Evolutionary conservation across 2,113 vertebrate species (phyloP).

Genomic region (Pterocles gutturalis): DNA sequence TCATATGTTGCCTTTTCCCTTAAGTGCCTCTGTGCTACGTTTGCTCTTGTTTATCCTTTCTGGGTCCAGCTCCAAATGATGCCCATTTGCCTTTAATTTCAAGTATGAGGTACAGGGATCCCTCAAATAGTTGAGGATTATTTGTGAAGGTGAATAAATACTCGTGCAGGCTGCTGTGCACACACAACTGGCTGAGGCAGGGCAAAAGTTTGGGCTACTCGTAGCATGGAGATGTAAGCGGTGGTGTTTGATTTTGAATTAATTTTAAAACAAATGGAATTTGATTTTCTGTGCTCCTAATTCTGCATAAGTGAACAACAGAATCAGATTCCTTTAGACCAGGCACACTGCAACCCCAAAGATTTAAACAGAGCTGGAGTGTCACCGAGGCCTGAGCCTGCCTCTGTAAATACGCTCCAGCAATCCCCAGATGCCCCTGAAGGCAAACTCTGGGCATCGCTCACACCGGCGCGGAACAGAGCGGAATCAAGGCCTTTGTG

Average conservation of each 20-base stretch:
- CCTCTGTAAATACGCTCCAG: neutral
- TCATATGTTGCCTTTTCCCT: neutral
- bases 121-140: neutral
- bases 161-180: neutral
- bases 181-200: neutral
- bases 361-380: neutral
- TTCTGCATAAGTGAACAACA: neutral
- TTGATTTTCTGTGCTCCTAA: neutral
- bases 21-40: neutral
- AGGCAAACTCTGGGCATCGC: neutral
- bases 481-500: conserved; percentile 23
- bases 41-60: neutral
- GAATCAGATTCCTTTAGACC: neutral
- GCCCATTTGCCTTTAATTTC: neutral
- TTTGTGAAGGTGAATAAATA: neutral
- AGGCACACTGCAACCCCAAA: neutral
- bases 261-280: neutral
- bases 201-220: neutral
- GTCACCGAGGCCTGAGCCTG: neutral
- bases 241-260: neutral
- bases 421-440: neutral
- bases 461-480: neutral
- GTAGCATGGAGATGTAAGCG: neutral
- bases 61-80: neutral
- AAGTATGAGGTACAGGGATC: neutral